Percentiles rank a stretch among this genome's conserved stretches.
These are phyloP conservation scores for Leucoraja erinaceus DNA, from an alignment of 2,113 vertebrate genomes.

Conservation along the genomic window DNA sequence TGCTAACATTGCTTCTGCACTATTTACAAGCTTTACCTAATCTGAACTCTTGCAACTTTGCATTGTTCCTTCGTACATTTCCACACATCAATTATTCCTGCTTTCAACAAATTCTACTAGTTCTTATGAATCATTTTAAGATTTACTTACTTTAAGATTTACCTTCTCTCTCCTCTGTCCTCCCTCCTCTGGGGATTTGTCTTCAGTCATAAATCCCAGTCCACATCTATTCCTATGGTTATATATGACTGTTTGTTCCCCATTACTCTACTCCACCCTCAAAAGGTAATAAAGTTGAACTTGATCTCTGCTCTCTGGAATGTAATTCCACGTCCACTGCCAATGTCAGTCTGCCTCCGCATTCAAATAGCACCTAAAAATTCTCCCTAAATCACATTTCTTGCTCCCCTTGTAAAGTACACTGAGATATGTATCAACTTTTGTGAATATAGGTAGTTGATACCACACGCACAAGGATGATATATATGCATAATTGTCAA, in stretches of 20 bases:
- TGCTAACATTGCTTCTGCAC: background rate
- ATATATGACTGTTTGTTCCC: background rate
- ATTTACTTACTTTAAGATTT: background rate
- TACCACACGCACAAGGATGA: background rate
- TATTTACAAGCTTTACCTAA: background rate
- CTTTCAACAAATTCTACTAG: background rate
- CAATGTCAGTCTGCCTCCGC: too few relatives aligned
- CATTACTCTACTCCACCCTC: background rate
- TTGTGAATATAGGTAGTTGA: background rate
- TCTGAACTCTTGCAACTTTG: background rate
- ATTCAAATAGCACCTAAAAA: too few relatives aligned
- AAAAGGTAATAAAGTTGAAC: background rate
- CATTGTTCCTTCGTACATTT: background rate
- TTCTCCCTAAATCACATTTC: background rate
- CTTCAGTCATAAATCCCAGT: background rate
- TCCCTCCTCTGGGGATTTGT: background rate
- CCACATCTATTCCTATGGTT: background rate
- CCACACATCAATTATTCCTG: background rate
- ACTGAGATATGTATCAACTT: background rate
- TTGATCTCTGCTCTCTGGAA: background rate
- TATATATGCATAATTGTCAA: too few relatives aligned
- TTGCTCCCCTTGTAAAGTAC: background rate
- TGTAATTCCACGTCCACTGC: background rate
- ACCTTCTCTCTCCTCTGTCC: background rate
- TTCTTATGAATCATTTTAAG: background rate